Evolutionary conservation across 2,113 vertebrate genomes (phyloP).

Genomic region (Xiphophorus hellerii): DNA sequence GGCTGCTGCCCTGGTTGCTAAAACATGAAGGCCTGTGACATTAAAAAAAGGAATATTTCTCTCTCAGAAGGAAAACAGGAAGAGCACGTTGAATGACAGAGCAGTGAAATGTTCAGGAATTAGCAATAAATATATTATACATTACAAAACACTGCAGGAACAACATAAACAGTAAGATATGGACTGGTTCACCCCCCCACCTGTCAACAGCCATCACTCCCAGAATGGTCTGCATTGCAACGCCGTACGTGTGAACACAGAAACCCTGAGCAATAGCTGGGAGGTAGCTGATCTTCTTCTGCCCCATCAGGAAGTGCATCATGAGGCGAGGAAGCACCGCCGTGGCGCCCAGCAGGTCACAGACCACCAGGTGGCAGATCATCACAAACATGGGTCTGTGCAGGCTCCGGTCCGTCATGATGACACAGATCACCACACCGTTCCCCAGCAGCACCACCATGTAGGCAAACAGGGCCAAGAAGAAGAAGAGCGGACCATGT

Average conservation of each 20-base stretch:
- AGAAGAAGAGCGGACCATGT: conserved; percentile 44
- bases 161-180: too few species aligned
- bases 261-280: conserved; percentile 58
- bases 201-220: conserved; percentile 70
- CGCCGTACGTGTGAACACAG: conserved; percentile 50
- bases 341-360: conserved; percentile 60
- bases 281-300: conserved; percentile 48
- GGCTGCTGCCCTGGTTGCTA: too few species aligned
- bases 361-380: conserved; percentile 55
- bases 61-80: too few species aligned
- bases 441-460: conserved; percentile 53
- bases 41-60: too few species aligned
- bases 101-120: not conserved
- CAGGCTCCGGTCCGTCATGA: conserved; percentile 48
- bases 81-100: not conserved
- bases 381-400: conserved; percentile 70
- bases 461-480: conserved; percentile 52
- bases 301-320: conserved; percentile 53
- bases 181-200: conserved; percentile 12
- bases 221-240: conserved; percentile 51
- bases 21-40: too few species aligned
- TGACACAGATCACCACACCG: conserved; percentile 38
- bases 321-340: conserved; percentile 59
- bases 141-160: too few species aligned
- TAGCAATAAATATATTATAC: too few species aligned